These are phyloP conservation scores for Anguilla megastoma DNA, from an alignment of 2,797 vertebrate genomes.

Conservation along the genomic window DNA sequence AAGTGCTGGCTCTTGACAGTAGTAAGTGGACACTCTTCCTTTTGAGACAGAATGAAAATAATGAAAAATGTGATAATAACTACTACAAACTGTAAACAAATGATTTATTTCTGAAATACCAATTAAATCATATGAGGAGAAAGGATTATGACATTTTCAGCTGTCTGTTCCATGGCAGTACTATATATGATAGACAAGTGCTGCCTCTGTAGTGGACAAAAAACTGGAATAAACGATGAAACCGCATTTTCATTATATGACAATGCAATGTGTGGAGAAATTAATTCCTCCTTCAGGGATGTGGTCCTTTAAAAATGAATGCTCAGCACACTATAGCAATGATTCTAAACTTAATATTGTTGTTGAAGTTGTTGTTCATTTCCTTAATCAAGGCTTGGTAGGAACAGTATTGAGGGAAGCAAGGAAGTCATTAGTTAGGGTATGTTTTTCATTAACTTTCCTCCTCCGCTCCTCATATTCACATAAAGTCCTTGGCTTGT, in stretches of 20 bases:
- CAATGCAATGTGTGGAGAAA: not conserved
- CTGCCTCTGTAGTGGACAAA: not conserved
- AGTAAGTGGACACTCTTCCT: not conserved
- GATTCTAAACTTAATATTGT: slow-evolving; percentile 49
- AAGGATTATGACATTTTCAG: not conserved
- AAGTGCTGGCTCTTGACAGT: not conserved
- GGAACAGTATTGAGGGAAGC: slow-evolving; percentile 62
- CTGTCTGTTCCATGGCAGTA: not conserved
- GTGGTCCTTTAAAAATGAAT: slow-evolving; percentile 35
- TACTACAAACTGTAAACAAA: not conserved
- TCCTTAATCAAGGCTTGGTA: slow-evolving; percentile 68
- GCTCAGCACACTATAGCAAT: slow-evolving; percentile 35
- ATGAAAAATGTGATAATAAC: not conserved
- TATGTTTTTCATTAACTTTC: slow-evolving; percentile 54
- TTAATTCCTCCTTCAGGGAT: not conserved
- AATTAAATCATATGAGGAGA: not conserved
- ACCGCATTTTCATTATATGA: not conserved
- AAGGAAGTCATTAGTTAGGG: slow-evolving; percentile 36
- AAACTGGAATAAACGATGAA: not conserved
- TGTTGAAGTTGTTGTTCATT: slow-evolving; percentile 61
- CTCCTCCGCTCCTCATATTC: slow-evolving; percentile 83
- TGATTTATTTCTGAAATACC: not conserved
- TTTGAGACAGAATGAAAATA: not conserved
- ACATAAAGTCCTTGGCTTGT: slow-evolving; percentile 75
- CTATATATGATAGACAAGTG: not conserved